Conservation (phyloP, 2,113 vertebrate species). For the Chionodraco myersi region DNA sequence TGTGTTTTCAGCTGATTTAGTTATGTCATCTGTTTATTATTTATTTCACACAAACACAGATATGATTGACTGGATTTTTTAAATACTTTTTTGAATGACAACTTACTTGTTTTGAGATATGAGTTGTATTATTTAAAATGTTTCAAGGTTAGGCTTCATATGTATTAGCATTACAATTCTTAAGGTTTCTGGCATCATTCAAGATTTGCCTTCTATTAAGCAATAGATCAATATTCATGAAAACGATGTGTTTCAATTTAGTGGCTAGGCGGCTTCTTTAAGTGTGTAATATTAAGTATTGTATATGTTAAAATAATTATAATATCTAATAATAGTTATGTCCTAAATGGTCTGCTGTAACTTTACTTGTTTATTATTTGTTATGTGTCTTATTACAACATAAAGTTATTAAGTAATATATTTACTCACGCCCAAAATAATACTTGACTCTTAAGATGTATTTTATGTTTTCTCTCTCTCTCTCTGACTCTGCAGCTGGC, state of each 20-base stretch:
- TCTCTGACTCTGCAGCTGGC: constrained; percentile 77
- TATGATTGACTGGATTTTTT: no score
- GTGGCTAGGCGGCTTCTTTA: neutral
- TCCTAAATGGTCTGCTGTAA: neutral
- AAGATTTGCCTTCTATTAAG: neutral
- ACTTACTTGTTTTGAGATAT: no score
- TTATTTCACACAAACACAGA: neutral
- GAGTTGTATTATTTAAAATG: no score
- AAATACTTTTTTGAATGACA: no score
- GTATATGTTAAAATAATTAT: no score
- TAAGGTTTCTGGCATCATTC: neutral
- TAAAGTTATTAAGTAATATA: neutral
- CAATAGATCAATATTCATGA: neutral
- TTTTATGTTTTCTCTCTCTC: constrained; percentile 7
- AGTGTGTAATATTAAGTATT: no score
- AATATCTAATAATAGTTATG: neutral
- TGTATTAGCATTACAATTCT: neutral
- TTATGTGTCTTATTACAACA: neutral
- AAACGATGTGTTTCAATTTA: neutral
- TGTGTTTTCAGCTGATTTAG: constrained; percentile 3
- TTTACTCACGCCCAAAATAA: neutral
- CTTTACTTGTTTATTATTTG: neutral
- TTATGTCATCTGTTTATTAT: neutral
- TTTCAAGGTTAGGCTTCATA: no score
- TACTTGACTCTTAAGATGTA: neutral